A percentile compares a stretch with the other conserved stretches of the same genome.
These are phyloP conservation scores for Spodoptera picta DNA, from an alignment of 2,888 invertebrate genomes.

Conservation along the genomic window DNA sequence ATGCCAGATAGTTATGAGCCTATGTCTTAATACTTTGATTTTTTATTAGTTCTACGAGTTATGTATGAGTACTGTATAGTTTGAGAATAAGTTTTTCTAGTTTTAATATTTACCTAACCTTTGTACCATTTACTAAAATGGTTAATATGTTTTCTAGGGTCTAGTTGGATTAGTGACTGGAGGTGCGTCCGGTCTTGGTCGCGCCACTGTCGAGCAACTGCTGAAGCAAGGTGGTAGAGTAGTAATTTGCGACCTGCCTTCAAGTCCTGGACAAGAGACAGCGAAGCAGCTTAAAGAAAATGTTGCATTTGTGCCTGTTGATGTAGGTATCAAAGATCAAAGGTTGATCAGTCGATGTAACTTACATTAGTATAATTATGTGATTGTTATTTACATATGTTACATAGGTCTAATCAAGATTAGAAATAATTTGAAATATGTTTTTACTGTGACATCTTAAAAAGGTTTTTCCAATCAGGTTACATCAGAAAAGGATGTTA, in stretches of 20 bases:
- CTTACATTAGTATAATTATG: not conserved
- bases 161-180: conserved; percentile 97
- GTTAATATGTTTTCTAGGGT: conserved; percentile 87
- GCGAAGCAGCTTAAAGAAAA: conserved; percentile 93
- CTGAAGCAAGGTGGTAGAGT: conserved; percentile 95
- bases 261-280: conserved; percentile 93
- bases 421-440: not conserved
- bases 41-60: not conserved
- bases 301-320: conserved; percentile 94
- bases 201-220: conserved; percentile 95
- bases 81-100: no score
- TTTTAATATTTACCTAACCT: no score
- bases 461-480: conserved; percentile 86
- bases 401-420: no score
- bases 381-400: no score
- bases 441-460: not conserved
- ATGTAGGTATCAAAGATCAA: conserved; percentile 89
- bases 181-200: conserved; percentile 98
- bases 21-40: not conserved
- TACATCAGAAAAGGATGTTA: conserved; percentile 94
- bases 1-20: not conserved
- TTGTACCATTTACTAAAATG: not conserved
- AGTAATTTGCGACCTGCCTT: conserved; percentile 95
- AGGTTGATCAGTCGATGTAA: not conserved
- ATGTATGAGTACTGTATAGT: no score